These are phyloP conservation scores for Hipposideros larvatus DNA, from an alignment of 2,797 vertebrate species.

Conservation along the genomic window DNA sequence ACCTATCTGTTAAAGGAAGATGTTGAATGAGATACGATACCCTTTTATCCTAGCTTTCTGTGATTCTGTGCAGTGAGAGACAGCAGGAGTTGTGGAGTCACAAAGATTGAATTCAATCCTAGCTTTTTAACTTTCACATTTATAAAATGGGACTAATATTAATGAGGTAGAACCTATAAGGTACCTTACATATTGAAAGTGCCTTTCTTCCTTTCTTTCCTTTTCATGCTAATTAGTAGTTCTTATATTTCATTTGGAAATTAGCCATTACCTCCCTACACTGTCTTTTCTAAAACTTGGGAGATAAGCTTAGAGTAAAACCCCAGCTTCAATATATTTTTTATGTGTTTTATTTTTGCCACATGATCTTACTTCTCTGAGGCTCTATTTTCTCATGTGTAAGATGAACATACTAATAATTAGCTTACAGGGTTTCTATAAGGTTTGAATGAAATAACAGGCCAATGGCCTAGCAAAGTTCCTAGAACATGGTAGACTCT, in stretches of 20 bases:
- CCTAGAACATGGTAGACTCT: background rate
- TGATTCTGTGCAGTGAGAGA: background rate
- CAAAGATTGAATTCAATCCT: background rate
- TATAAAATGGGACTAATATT: background rate
- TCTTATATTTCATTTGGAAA: background rate
- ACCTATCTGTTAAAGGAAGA: background rate
- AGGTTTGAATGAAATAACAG: background rate
- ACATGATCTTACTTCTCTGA: background rate
- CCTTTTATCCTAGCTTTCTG: background rate
- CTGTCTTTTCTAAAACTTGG: background rate
- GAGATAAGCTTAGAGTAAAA: background rate
- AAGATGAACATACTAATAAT: background rate
- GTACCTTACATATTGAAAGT: background rate
- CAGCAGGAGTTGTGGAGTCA: background rate
- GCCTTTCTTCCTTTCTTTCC: background rate
- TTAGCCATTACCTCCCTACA: background rate
- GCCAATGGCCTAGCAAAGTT: background rate
- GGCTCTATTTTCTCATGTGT: background rate
- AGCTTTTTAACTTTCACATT: background rate
- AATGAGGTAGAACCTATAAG: background rate
- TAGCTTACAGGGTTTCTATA: background rate
- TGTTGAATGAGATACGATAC: background rate
- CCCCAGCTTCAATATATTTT: background rate
- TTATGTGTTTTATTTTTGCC: conserved; percentile 42
- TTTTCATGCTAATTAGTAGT: background rate